Evolutionary conservation across 1,140 invertebrate species (phyloP), one percentile per base, ranked within the genome.

Genomic region (Zaprionus africanus): DNA sequence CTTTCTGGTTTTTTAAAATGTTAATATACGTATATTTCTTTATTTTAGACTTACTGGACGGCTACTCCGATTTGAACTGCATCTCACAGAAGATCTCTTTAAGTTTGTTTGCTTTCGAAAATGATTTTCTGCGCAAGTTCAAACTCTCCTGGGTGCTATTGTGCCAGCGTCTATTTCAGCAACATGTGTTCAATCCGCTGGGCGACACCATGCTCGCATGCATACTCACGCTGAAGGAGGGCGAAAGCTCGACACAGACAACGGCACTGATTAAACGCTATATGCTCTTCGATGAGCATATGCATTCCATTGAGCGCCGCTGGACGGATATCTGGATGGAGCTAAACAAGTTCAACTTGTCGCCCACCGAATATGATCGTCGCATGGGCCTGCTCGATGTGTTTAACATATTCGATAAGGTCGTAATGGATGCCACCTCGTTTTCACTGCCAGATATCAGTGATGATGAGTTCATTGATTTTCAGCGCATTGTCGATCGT

Each of bases 281-380:
- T 49, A 92, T 93, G 68, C 79, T 91, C 6, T 92, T 93, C 36
- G 92, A 93, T 66, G 91, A 93, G 60, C 88, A 92, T 78, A 93
- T 93, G 92, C 83, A 86, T 66, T 86, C 77, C 22, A 90, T 92
- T 56, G 91, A 92, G 54, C 82, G 83, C 59, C 88, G 80, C 64
- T 93, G 92, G 92, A 82, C 79, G 69, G 86, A 92, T 54, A 83
- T 92, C 67, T 93, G 92, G 90, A 80, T 85, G 49, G 81, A 90
- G 81, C 73, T 93, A 5, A 88, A 93, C 75, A 81, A 85, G 78
- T 92, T 90, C 67, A 92, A 92, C 80, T 82, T 92, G 72, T 91
- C 91, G 57, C 78, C 77, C 31, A 90, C 86, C 24, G 92, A 92
- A 63, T 81, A 91, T 61, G 81, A 90, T 58, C 82, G 90, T 62